These are phyloP conservation scores for Clarias macrocephalus DNA, from an alignment of 2,113 vertebrate genomes.

Conservation along the genomic window DNA sequence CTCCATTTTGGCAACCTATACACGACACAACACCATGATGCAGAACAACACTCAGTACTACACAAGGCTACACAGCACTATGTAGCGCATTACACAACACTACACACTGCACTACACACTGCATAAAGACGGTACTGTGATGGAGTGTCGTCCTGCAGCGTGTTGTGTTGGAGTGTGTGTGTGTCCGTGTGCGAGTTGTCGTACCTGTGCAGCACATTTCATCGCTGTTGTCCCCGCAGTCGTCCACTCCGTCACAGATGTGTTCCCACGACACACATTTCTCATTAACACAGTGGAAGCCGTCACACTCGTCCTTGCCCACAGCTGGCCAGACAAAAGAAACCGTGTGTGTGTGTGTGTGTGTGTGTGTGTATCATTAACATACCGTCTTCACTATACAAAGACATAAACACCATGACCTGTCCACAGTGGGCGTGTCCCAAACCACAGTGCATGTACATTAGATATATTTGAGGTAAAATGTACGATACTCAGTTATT, in stretches of 20 bases:
- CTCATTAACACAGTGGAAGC: constrained; percentile 80
- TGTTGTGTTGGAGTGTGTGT: too few species aligned
- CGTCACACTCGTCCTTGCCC: constrained; percentile 56
- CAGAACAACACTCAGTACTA: constrained; percentile 28
- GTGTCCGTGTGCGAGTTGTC: not conserved
- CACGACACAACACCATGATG: constrained; percentile 19
- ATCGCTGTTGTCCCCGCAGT: constrained; percentile 91
- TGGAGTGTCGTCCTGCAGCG: too few species aligned
- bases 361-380: constrained; percentile 17
- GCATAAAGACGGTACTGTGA: too few species aligned
- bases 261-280: constrained; percentile 72
- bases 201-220: constrained; percentile 92
- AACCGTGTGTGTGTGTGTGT: not conserved
- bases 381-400: not conserved
- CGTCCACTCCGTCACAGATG: constrained; percentile 82
- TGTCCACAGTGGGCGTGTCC: not conserved
- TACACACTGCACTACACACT: not conserved
- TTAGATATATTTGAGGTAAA: not conserved
- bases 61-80: constrained; percentile 21
- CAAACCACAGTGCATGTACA: not conserved
- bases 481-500: not conserved
- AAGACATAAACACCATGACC: not conserved
- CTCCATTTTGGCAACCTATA: constrained; percentile 85
- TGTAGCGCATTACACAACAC: constrained; percentile 18
- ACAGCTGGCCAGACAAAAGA: constrained; percentile 27